A percentile compares a stretch with the other conserved stretches of the same genome.
Conservation (phyloP, 30 jellyfish, hydroid and myxozoan species). For the Aurelia sp. region DNA sequence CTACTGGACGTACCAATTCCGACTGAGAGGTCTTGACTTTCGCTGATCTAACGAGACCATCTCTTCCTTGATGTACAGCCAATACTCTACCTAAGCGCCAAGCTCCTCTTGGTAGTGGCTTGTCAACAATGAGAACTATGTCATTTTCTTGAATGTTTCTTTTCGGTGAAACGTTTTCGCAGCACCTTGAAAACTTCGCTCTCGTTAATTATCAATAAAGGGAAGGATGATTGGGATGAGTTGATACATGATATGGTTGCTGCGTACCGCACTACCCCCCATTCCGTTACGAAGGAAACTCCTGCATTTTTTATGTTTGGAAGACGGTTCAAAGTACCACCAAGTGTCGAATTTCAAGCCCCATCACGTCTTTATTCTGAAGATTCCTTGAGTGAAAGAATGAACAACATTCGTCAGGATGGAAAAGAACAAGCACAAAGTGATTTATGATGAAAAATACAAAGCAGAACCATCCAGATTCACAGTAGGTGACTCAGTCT, state of each 20-base stretch:
- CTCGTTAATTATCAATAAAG: conserved; percentile 2
- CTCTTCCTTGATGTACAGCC: no score
- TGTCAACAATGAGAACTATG: no score
- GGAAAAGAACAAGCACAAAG: conserved; percentile 2
- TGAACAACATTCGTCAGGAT: conserved; percentile 7
- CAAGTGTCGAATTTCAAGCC: conserved; percentile 12
- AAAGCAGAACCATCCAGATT: conserved; percentile 4
- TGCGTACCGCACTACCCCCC: conserved; percentile 44
- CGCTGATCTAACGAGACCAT: no score
- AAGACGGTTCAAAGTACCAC: conserved; percentile 21
- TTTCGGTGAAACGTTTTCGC: conserved; percentile 20
- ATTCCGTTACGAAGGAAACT: conserved; percentile 28
- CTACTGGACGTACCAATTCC: no score
- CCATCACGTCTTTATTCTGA: conserved; percentile 31
- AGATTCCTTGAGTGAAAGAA: conserved; percentile 14
- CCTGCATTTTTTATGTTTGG: conserved; percentile 48
- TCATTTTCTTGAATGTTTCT: no score
- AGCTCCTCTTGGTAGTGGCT: no score
- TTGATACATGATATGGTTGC: conserved; percentile 2
- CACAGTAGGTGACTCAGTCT: conserved; percentile 26
- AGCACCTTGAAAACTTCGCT: conserved; percentile 29
- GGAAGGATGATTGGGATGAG: conserved; percentile 42
- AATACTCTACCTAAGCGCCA: no score
- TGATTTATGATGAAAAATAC: conserved; percentile 1
- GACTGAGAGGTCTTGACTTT: no score